Percentiles rank a stretch among this genome's conserved stretches.
Conservation (phyloP, 2,113 vertebrate species). For the Corvus hawaiiensis region DNA sequence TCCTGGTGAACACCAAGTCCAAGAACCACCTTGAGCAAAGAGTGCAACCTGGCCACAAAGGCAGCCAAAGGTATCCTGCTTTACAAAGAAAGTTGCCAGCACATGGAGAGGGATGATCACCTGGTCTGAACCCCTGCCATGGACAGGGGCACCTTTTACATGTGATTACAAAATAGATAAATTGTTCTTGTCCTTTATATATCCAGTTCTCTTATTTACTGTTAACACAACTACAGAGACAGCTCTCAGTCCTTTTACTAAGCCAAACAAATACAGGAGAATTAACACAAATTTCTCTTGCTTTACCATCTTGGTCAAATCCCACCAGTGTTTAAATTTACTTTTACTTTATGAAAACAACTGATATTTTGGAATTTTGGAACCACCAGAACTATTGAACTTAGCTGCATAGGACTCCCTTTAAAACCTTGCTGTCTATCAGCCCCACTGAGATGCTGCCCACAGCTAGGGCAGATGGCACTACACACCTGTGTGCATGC, state of each 20-base stretch:
- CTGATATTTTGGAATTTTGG: neutral
- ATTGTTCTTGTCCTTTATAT: neutral
- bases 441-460: neutral
- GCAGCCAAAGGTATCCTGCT: neutral
- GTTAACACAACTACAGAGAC: neutral
- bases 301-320: neutral
- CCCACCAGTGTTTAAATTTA: neutral
- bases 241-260: neutral
- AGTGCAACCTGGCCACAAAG: neutral
- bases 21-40: neutral
- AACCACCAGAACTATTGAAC: neutral
- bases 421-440: neutral
- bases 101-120: neutral
- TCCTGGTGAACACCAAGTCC: neutral
- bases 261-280: neutral
- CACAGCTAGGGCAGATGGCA: neutral
- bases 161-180: neutral
- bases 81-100: neutral
- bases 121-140: neutral
- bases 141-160: neutral
- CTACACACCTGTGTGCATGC: rapidly evolving
- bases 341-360: neutral
- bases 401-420: neutral
- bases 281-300: neutral
- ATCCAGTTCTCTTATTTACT: neutral